Evolutionary conservation across 2,113 vertebrate genomes (phyloP), one percentile per base, ranked within the genome.

Genomic region (Xenotilapia caudafasciata): DNA sequence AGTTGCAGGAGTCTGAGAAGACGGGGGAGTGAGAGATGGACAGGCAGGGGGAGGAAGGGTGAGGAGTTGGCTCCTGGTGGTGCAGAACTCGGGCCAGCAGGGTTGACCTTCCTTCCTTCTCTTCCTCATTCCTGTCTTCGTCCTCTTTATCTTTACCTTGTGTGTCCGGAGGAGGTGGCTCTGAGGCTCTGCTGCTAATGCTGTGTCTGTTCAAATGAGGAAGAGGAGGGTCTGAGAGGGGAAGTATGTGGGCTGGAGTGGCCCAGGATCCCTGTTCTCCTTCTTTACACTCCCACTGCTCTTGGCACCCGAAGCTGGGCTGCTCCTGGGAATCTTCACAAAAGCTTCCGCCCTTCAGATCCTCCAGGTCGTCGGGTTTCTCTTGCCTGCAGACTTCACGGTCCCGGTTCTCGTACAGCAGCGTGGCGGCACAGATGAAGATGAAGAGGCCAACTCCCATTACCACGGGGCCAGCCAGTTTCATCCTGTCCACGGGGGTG

Each of bases 401-500:
- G 93, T 99, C 98, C 12, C 98, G 95, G 95, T 99, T 99, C 96
- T 99, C 98, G 0, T 98, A 99, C 10, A 99, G 97, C 88, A 99
- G 96, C 7, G 98, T 99, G 94, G 98, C 99, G 68, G 99, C 98
- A 1, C 99, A 99, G 96, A 99, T 99, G 94, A 99, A 98, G 91
- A 99, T 97, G 90, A 99, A 99, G 49, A 99, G 96, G 26, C 98
- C 99, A 2, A 98, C 96, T n/a, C 98, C 99, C 98, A 99, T 99
- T 70, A 99, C 97, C 81, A 99, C 97, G 0, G 99, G 98, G 3
- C 99, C 99, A 0, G 98, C 96, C 79, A 99, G 95, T 87, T 98
- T 98, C 90, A 99, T 96, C 92, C 97, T 97, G 83, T 99, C 98
- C 0, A 94, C 93, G 33, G 97, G 97, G 45, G 92, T 93, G 70